phyloP scores from a whole-genome alignment of 2,888 invertebrate genomes.

The Amphipyra tragopoginis region DNA sequence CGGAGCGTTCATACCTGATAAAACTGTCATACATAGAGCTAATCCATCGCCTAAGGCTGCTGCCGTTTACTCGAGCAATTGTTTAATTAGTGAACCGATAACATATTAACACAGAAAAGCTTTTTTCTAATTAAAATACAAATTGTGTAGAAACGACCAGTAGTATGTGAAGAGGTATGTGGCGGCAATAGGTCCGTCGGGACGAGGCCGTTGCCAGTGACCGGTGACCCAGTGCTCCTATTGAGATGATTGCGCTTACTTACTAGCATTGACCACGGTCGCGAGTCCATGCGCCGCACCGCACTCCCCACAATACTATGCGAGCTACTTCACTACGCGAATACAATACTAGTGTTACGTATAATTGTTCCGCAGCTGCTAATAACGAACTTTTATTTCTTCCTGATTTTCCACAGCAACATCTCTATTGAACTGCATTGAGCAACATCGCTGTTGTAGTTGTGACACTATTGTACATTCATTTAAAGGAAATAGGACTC shows the following conservation, averaged over 20 bases:
- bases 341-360: not conserved
- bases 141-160: not conserved
- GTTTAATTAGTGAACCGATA: no score
- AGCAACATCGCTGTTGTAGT: no score
- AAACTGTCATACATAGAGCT: no score
- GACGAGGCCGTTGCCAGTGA: slow-evolving; percentile 7
- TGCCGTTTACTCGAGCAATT: no score
- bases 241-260: slow-evolving; percentile 18
- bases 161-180: slow-evolving; percentile 13
- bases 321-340: not conserved
- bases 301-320: not conserved
- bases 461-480: no score
- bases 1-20: no score
- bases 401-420: no score
- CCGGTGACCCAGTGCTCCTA: slow-evolving; percentile 32
- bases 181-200: not conserved
- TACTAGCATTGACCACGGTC: not conserved
- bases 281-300: not conserved
- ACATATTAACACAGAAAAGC: no score
- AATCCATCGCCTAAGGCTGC: no score
- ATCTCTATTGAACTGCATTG: no score
- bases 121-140: not conserved
- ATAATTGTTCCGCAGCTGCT: not conserved
- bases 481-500: no score
- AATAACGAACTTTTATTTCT: not conserved